Base-by-base conservation (phyloP, 1,140 invertebrate species). In the Nephotettix cincticeps region DNA sequence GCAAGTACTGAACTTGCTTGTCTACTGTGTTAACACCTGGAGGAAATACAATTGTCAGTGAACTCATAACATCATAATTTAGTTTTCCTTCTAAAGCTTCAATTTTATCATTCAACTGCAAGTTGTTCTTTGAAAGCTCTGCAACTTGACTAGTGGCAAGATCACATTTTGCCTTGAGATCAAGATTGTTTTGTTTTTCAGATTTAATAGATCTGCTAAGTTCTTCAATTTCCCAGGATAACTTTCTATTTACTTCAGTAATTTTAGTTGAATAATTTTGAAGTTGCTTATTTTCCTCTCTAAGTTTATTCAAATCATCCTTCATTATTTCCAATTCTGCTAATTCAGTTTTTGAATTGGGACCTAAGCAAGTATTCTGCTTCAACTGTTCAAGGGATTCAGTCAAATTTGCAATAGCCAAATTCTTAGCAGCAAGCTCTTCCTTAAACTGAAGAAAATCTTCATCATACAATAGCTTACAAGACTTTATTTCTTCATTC, bases 401-500 rank as follows among this genome's bases (percentile, higher is more conserved):
- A 51, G 47, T 51, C 27, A 61, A 61, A 61, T 25, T 4, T 61
- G 21, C 4, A 3, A 61, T 28, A n/a, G 25, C 28, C 1, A 9
- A 21, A 61, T 29, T 29, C 28, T 61, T 61, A 6, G 27, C 1
- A 61, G 21, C 23, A 11, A 61, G 6, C 28, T 61, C 56, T 61
- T 61, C 56, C 28, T 61, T 61, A 25, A 61, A 29, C 25, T 61
- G 56, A 61, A 61, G 56, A 27, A 27, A 21, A 23, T 61, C 56
- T 61, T 61, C 56, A 61, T 61, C 56, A 61, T 61, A 61, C 21
- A 61, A 28, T 6, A 61, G 6, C 28, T 61, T 61, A 14, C 23
- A 23, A 27, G 56, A 14, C 28, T 61, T 61, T 6, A 61, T 6
- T 61, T 61, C 56, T 61, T 61, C 56, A 61, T 61, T 61, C 25